Base-by-base conservation (phyloP, 2,797 vertebrate genomes). In the Gobionotothen gibberifrons region DNA sequence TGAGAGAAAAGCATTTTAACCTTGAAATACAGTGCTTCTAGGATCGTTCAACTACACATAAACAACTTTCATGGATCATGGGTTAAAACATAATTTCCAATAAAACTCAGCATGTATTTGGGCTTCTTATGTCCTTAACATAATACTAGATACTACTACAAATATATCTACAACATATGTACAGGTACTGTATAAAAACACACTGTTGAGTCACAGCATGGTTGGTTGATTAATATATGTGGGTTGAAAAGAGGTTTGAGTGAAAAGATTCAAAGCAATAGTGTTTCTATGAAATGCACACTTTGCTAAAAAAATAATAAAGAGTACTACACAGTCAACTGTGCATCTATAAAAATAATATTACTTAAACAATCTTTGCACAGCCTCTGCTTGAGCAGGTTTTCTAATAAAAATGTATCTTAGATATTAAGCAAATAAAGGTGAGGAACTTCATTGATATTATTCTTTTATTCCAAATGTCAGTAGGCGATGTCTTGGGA, bases 381-480 rank as follows among this genome's bases (percentile, higher is more conserved):
- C 89, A 83, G 83, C 83, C 81, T 83, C 80, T 74, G 58, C 73
- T 69, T 19, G 9, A 48, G 78, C 87, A 70, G 67, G 40, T 66
- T 86, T 82, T 86, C 82, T 78, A 93, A 94, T 92, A 91, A 95
- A 93, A 88, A 86, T 80, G 79, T 87, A 90, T 90, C 91, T 81
- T 83, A 78, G 90, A 85, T 86, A 92, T 87, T 80, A 78, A 81
- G 85, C 93, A 95, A 94, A 93, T 91, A 93, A 85, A 89, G 64
- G 80, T 74, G 81, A 76, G 72, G 71, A 92, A 83, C 84, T 93
- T 81, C 81, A 76, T 90, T 90, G 87, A 92, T 92, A 91, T 93
- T 91, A 79, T 93, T 95, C 79, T 90, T 77, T 84, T 84, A 60
- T 78, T 88, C 44, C 89, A 93, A 95, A 93, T 94, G 94, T 70